Evolutionary conservation across 1,140 invertebrate species (phyloP).

Genomic region (Heliothis virescens): DNA sequence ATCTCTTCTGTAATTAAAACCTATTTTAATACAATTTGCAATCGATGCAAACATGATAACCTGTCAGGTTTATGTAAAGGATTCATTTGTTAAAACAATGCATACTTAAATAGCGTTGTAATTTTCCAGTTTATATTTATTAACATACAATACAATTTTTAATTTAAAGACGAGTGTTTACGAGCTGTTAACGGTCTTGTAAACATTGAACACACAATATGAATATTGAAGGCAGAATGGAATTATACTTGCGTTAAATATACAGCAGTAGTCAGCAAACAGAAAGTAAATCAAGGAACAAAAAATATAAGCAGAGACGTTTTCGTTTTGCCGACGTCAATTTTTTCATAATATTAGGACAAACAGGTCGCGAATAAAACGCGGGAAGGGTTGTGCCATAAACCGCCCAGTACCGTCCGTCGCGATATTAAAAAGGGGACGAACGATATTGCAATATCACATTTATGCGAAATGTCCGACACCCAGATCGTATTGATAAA

Average conservation of each 20-base stretch:
- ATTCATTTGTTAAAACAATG: constrained; percentile 14
- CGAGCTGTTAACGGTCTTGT: constrained; percentile 16
- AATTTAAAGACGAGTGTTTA: constrained; percentile 11
- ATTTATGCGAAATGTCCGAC: constrained; percentile 86
- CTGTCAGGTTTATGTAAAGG: constrained; percentile 10
- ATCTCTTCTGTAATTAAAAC: constrained; percentile 6
- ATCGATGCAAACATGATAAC: constrained; percentile 8
- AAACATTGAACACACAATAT: neutral
- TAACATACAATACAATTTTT: constrained; percentile 5
- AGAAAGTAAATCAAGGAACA: constrained; percentile 46
- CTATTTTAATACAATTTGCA: constrained; percentile 13
- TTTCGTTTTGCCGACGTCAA: constrained; percentile 81
- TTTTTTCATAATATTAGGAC: constrained; percentile 85
- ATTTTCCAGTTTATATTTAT: neutral
- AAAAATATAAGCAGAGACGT: constrained; percentile 61
- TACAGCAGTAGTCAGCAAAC: constrained; percentile 11
- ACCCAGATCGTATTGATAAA: constrained; percentile 86
- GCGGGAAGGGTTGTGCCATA: constrained; percentile 84
- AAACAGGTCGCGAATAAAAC: constrained; percentile 86
- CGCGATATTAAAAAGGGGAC: constrained; percentile 86
- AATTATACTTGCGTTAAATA: constrained; percentile 28
- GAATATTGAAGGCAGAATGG: constrained; percentile 13
- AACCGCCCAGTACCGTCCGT: constrained; percentile 82
- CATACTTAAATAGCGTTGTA: neutral
- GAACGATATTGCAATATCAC: constrained; percentile 86